Percentiles rank a stretch among this genome's conserved stretches.
phyloP scores from a whole-genome alignment of 2,888 invertebrate genomes.

The Galeruca laticollis region DNA sequence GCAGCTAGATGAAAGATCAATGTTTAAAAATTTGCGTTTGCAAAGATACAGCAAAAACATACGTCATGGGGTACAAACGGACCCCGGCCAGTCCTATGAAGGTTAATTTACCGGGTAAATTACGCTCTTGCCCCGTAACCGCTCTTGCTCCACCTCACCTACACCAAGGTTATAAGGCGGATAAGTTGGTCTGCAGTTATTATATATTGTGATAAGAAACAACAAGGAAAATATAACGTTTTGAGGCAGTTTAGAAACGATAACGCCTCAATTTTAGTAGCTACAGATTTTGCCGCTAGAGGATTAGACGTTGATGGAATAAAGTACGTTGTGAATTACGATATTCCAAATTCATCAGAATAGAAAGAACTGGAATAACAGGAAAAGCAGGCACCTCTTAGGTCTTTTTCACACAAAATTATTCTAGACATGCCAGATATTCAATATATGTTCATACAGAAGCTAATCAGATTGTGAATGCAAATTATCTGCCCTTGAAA shows the following conservation, averaged over 20 bases:
- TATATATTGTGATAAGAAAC: slow-evolving; percentile 96
- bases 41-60: too few relatives aligned
- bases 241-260: slow-evolving; percentile 89
- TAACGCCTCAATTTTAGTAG: slow-evolving; percentile 89
- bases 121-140: too few relatives aligned
- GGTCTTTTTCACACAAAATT: slow-evolving; percentile 92
- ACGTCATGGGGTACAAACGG: too few relatives aligned
- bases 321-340: slow-evolving; percentile 95
- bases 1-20: too few relatives aligned
- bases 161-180: slow-evolving; percentile 82
- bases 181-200: slow-evolving; percentile 80
- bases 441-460: slow-evolving; percentile 89
- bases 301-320: slow-evolving; percentile 97
- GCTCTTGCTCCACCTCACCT: too few relatives aligned
- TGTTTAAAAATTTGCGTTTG: too few relatives aligned
- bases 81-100: too few relatives aligned
- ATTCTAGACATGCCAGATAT: slow-evolving; percentile 89
- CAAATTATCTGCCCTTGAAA: slow-evolving; percentile 86
- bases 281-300: slow-evolving; percentile 96
- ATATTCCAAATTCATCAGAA: slow-evolving; percentile 94
- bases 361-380: slow-evolving; percentile 92
- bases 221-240: slow-evolving; percentile 92
- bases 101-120: too few relatives aligned
- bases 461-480: slow-evolving; percentile 90
- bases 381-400: slow-evolving; percentile 92